These are phyloP conservation scores for Neolamprologus ventralis DNA, from an alignment of 2,113 vertebrate genomes.

Conservation along the genomic window DNA sequence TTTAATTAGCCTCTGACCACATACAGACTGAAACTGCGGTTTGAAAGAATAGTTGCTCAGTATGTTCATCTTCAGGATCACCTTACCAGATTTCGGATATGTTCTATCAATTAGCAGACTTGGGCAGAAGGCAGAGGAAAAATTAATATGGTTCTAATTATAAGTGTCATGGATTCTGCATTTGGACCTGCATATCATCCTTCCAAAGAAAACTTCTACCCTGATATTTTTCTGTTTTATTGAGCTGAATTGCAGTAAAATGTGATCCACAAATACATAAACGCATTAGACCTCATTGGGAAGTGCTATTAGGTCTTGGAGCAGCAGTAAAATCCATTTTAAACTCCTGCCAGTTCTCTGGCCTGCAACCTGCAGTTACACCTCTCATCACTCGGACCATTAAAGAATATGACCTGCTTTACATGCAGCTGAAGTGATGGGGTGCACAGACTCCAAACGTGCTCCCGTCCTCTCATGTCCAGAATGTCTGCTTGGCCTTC, in stretches of 20 bases:
- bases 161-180: conserved; percentile 57
- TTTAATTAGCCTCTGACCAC: conserved; percentile 12
- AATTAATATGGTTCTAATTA: conserved; percentile 65
- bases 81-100: conserved; percentile 59
- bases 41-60: conserved; percentile 14
- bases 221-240: conserved; percentile 67
- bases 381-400: conserved; percentile 55
- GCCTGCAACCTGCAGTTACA: conserved; percentile 53
- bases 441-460: neutral
- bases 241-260: conserved; percentile 67
- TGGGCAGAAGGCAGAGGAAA: conserved; percentile 54
- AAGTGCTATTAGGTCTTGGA: conserved; percentile 55
- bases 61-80: conserved; percentile 42
- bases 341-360: conserved; percentile 46
- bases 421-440: conserved; percentile 6
- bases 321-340: conserved; percentile 67
- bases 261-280: conserved; percentile 68
- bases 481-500: conserved; percentile 35
- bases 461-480: conserved; percentile 10
- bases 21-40: neutral
- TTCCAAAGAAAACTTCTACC: conserved; percentile 71
- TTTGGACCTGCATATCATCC: conserved; percentile 38
- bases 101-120: conserved; percentile 65
- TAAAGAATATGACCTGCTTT: conserved; percentile 30
- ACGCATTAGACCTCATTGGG: conserved; percentile 63